Percentiles rank a stretch among this genome's conserved stretches.
These are phyloP conservation scores for Heterochromis multidens DNA, from an alignment of 2,113 vertebrate genomes.

Conservation along the genomic window DNA sequence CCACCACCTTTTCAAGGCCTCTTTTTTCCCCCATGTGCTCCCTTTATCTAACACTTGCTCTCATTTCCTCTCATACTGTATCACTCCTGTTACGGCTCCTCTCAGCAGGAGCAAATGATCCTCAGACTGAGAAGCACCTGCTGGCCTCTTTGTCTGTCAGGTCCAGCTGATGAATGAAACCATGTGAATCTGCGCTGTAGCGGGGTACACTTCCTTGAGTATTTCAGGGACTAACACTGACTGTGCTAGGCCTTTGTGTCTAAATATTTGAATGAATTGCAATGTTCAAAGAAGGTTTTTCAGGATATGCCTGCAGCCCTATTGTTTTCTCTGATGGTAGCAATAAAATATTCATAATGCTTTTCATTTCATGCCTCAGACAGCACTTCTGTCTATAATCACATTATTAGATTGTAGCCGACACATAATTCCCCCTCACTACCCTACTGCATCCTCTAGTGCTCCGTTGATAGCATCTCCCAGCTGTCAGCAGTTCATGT, in stretches of 20 bases:
- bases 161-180: constrained; percentile 1
- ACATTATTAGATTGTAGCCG: constrained; percentile 3
- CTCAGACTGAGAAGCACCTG: constrained; percentile 24
- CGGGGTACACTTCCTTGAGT: not conserved
- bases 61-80: not conserved
- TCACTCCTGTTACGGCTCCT: not conserved
- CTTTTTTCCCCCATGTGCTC: not conserved
- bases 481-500: constrained; percentile 5
- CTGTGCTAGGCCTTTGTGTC: not conserved
- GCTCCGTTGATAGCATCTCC: constrained; percentile 26
- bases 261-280: not conserved
- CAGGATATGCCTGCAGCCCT: not conserved
- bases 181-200: not conserved
- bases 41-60: not conserved
- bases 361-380: constrained; percentile 3
- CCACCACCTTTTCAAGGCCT: not conserved
- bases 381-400: constrained; percentile 19
- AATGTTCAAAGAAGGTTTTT: not conserved
- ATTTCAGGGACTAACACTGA: not conserved
- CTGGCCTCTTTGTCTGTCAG: not conserved
- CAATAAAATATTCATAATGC: constrained; percentile 2
- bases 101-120: constrained; percentile 4
- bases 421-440: not conserved
- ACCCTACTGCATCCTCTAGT: not conserved
- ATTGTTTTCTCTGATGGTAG: not conserved